Evolutionary conservation across 2,888 invertebrate genomes (phyloP), one percentile per base, ranked within the genome.

Genomic region (Sycophila texana): DNA sequence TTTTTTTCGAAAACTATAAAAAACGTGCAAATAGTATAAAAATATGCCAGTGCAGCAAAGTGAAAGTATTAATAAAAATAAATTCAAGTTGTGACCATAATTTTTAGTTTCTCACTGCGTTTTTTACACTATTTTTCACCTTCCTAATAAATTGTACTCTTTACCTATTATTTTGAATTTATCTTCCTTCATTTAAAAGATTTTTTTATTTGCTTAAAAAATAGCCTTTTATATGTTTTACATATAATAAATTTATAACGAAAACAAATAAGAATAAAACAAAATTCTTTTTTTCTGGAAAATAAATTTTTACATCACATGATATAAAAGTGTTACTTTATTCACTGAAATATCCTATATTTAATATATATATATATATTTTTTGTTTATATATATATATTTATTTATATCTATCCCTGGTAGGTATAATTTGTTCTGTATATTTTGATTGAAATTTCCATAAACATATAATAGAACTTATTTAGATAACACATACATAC

Each of bases 301-400:
- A 39, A 39, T 39, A 39, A 39, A 39, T 39, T 10, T 39, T 39
- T 39, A 39, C 39, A 39, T 39, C 10, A 10, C 10, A 39, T 39
- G 72, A 81, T 77, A 79, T 63, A 77, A 82, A 80, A 80, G 47
- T 70, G 82, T 53, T 80, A 77, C 55, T 82, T 80, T 80, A 82
- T 80, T 78, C 72, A 80, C 70, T 82, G 79, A 71, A 76, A 79
- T 78, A 81, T 61, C 71, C 68, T 81, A 68, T 78, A 77, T 60
- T 39, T 39, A 10, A 10, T 39, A 10, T 10, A 39, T 39, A 39
- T 39, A 39, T 39, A 39, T 10, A 39, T 10, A 39, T 10, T 1
- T 10, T 1, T 30, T 30, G 4, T 30, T 1, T 30, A 7, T 10
- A 10, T 10, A 10, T 39, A 10, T 39, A 39, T 39, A 39, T 39